phyloP scores from a whole-genome alignment of 2,888 invertebrate genomes.

The Eurois occulta region DNA sequence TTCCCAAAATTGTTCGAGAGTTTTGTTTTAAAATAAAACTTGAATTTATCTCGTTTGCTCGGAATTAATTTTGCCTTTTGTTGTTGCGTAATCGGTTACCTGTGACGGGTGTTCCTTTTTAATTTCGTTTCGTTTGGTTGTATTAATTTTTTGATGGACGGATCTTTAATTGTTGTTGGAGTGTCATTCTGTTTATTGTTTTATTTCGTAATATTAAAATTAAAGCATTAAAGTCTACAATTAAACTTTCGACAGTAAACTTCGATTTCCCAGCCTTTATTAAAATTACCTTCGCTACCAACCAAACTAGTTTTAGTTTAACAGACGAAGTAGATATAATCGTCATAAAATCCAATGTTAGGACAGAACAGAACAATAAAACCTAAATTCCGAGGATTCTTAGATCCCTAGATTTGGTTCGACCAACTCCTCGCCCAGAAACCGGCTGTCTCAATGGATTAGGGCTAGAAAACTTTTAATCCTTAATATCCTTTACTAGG shows the following conservation, averaged over 20 bases:
- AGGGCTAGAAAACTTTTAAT: conserved; percentile 86
- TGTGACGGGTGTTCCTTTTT: conserved; percentile 76
- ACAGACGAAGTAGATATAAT: conserved; percentile 21
- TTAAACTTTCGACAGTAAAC: not conserved
- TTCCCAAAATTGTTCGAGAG: conserved; percentile 87
- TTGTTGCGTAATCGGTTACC: conserved; percentile 85
- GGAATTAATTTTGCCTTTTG: conserved; percentile 86
- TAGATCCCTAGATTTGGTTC: conserved; percentile 59
- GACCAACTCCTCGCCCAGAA: conserved; percentile 69
- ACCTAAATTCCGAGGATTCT: conserved; percentile 43
- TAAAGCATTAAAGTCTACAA: too few species aligned
- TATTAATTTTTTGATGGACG: conserved; percentile 48
- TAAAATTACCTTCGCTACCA: not conserved
- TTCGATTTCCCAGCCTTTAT: not conserved
- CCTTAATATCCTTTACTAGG: conserved; percentile 86
- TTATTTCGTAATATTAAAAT: too few species aligned
- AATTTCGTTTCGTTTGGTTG: conserved; percentile 75
- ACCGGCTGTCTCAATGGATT: conserved; percentile 77
- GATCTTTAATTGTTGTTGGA: conserved; percentile 33
- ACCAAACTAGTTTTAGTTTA: not conserved
- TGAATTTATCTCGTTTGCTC: conserved; percentile 82
- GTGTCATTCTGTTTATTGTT: conserved; percentile 9
- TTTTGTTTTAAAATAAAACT: conserved; percentile 88
- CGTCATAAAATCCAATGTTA: conserved; percentile 29
- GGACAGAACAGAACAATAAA: conserved; percentile 36